Evolutionary conservation across 2,888 invertebrate genomes (phyloP).

Genomic region (Coelinius sp.): DNA sequence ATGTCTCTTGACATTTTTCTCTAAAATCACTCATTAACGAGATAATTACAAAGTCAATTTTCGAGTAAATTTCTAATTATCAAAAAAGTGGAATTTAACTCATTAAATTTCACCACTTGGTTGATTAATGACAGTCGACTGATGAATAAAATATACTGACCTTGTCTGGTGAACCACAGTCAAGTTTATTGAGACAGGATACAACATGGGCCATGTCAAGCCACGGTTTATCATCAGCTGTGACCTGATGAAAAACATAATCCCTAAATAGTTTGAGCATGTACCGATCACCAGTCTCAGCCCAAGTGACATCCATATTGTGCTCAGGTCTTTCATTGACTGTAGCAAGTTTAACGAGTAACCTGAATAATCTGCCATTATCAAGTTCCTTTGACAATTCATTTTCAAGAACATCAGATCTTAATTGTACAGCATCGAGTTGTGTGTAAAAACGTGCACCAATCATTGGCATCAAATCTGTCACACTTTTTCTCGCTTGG

Average conservation of each 20-base stretch:
- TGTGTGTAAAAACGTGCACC: constrained; percentile 97
- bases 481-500: constrained; percentile 82
- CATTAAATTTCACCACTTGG: not conserved
- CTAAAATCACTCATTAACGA: too few relatives aligned
- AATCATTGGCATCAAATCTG: constrained; percentile 99
- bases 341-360: constrained; percentile 92
- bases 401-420: constrained; percentile 90
- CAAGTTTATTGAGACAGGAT: constrained; percentile 93
- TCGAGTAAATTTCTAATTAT: too few relatives aligned
- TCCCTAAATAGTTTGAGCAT: constrained; percentile 98
- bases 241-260: constrained; percentile 96
- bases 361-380: constrained; percentile 92
- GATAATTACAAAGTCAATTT: too few relatives aligned
- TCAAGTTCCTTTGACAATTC: constrained; percentile 95
- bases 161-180: constrained; percentile 85
- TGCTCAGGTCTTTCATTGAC: constrained; percentile 97
- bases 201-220: constrained; percentile 96
- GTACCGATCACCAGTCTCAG: constrained; percentile 98
- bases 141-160: constrained; percentile 70
- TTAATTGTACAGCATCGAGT: constrained; percentile 89
- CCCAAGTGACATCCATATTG: constrained; percentile 94
- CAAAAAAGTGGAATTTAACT: not conserved
- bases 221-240: constrained; percentile 94
- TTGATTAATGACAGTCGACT: not conserved
- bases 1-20: too few relatives aligned